Percentiles rank a stretch among this genome's conserved stretches.
Conservation (phyloP, 2,888 invertebrate genomes). For the Macrosoma leucophasiata region DNA sequence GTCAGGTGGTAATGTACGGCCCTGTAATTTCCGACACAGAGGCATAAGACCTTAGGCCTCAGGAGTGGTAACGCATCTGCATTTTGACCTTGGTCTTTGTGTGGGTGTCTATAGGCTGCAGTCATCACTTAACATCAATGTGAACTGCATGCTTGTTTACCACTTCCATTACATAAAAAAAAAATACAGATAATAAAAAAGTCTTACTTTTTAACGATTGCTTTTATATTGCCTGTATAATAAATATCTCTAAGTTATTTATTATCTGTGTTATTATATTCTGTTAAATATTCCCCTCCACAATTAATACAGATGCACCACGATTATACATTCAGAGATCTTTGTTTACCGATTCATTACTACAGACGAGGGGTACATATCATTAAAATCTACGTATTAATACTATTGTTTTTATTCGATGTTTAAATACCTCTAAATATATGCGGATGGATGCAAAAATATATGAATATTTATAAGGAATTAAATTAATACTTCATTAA, state of each 20-base stretch:
- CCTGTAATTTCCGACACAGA: too few species aligned
- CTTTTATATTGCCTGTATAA: conserved; percentile 12
- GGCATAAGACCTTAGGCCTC: too few species aligned
- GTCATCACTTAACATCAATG: too few species aligned
- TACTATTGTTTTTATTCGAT: conserved; percentile 31
- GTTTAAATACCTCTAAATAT: conserved; percentile 9
- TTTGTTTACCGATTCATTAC: conserved; percentile 61
- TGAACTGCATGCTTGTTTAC: too few species aligned
- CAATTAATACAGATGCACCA: conserved; percentile 49
- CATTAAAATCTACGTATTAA: conserved; percentile 46
- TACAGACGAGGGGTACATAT: conserved; percentile 56
- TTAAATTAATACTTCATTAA: too few species aligned
- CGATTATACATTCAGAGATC: conserved; percentile 59
- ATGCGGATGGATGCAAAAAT: conserved; percentile 1
- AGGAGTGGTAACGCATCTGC: too few species aligned
- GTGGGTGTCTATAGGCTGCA: too few species aligned
- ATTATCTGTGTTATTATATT: conserved; percentile 19
- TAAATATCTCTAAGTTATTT: conserved; percentile 17
- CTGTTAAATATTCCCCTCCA: conserved; percentile 38
- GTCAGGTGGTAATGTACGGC: too few species aligned
- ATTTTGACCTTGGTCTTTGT: too few species aligned
- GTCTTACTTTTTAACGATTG: conserved; percentile 17
- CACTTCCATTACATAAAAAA: too few species aligned
- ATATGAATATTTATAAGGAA: conserved; percentile 2
- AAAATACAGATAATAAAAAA: too few species aligned